phyloP scores from a whole-genome alignment of 2,797 vertebrate species.

The Euphonia xanthogaster region DNA sequence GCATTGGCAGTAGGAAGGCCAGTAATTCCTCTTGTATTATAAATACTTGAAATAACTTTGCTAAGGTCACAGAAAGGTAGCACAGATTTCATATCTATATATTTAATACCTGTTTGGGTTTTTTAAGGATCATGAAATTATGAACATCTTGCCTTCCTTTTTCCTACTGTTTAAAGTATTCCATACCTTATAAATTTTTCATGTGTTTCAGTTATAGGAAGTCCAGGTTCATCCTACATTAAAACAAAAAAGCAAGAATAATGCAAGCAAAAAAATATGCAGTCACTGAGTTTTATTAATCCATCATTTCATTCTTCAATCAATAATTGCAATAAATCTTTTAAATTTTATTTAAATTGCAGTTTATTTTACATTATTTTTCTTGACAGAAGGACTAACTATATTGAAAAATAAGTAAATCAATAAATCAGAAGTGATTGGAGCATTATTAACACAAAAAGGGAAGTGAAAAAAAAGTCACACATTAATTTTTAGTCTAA shows the following conservation, averaged over 20 bases:
- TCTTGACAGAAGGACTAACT: background rate
- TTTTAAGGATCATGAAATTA: background rate
- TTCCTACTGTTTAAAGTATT: background rate
- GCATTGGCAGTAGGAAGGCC: background rate
- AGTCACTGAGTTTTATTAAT: background rate
- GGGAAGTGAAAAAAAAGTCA: background rate
- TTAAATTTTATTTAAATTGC: background rate
- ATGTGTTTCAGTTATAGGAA: background rate
- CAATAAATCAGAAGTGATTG: background rate
- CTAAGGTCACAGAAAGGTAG: background rate
- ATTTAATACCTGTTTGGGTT: rapidly evolving
- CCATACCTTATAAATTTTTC: background rate
- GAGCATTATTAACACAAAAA: background rate
- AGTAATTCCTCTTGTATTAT: background rate
- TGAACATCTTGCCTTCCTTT: background rate
- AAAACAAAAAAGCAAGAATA: background rate
- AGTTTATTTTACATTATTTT: background rate
- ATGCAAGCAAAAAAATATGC: background rate
- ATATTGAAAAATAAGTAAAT: background rate
- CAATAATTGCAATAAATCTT: background rate
- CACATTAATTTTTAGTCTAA: background rate
- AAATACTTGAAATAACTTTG: background rate
- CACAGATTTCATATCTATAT: background rate
- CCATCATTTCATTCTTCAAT: background rate
- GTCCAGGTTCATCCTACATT: rapidly evolving